Percentiles rank a stretch among this genome's conserved stretches.
These are phyloP conservation scores for Mesoclemmys tuberculata DNA, from an alignment of 2,113 vertebrate genomes.

Conservation along the genomic window DNA sequence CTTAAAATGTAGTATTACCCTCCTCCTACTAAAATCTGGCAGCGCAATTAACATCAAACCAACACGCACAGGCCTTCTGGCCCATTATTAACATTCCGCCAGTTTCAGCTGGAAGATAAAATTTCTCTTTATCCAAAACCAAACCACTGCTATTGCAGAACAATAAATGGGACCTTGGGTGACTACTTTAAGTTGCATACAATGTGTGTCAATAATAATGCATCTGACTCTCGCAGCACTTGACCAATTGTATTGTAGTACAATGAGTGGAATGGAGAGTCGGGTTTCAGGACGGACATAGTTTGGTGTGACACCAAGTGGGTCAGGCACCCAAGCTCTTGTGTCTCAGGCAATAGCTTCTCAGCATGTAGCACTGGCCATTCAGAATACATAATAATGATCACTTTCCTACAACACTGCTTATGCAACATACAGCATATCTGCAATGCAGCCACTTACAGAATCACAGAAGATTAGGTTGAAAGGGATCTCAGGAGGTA, in stretches of 20 bases:
- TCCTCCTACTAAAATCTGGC: background rate
- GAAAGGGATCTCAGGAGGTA: too few species aligned
- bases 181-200: background rate
- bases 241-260: background rate
- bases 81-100: background rate
- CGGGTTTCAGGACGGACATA: background rate
- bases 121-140: background rate
- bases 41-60: rapidly evolving
- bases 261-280: background rate
- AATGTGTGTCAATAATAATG: background rate
- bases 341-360: background rate
- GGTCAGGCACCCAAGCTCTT: background rate
- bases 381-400: background rate
- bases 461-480: too few species aligned
- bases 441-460: background rate
- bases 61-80: background rate
- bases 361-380: background rate
- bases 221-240: background rate
- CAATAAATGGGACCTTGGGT: background rate
- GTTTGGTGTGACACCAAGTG: background rate
- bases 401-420: background rate
- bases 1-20: background rate
- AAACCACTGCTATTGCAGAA: background rate
- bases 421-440: background rate
- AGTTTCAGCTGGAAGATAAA: background rate